Evolutionary conservation across 1,140 invertebrate species (phyloP).

Genomic region (Nymphalis io): DNA sequence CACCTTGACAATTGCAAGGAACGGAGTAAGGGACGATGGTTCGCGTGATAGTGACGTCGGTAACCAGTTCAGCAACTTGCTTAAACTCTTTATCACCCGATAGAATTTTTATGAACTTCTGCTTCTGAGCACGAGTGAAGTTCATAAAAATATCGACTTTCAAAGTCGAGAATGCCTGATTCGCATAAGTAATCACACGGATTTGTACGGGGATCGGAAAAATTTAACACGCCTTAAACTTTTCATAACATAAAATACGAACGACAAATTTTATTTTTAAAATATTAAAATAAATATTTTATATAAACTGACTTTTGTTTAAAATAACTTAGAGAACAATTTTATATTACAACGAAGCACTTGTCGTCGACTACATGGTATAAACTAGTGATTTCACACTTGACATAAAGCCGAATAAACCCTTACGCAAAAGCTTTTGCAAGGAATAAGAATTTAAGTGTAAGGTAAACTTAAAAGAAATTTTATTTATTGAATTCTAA

Average conservation of each 20-base stretch:
- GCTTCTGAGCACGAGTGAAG: conserved; percentile 38
- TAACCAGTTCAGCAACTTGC: conserved; percentile 45
- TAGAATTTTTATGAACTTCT: conserved; percentile 65
- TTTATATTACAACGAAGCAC: background rate
- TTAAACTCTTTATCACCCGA: conserved; percentile 49
- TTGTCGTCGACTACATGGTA: background rate
- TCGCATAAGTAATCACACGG: conserved; percentile 44
- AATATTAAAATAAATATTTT: background rate
- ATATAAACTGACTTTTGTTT: background rate
- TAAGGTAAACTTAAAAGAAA: conserved; percentile 19
- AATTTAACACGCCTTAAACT: conserved; percentile 31
- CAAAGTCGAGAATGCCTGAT: conserved; percentile 42
- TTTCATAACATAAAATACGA: conserved; percentile 1
- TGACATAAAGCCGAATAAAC: conserved; percentile 21
- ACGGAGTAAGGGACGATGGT: conserved; percentile 29
- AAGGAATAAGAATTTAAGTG: background rate
- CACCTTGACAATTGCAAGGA: conserved; percentile 47
- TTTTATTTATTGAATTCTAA: no score
- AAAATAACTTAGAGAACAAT: background rate
- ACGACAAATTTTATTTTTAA: conserved; percentile 3
- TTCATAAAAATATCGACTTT: conserved; percentile 47
- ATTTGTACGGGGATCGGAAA: conserved; percentile 29
- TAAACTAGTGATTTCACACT: conserved; percentile 33
- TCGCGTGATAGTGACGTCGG: conserved; percentile 56
- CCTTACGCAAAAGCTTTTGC: conserved; percentile 23